Evolutionary conservation across 2,888 invertebrate genomes (phyloP).

Genomic region (Koerneria pararmatus): DNA sequence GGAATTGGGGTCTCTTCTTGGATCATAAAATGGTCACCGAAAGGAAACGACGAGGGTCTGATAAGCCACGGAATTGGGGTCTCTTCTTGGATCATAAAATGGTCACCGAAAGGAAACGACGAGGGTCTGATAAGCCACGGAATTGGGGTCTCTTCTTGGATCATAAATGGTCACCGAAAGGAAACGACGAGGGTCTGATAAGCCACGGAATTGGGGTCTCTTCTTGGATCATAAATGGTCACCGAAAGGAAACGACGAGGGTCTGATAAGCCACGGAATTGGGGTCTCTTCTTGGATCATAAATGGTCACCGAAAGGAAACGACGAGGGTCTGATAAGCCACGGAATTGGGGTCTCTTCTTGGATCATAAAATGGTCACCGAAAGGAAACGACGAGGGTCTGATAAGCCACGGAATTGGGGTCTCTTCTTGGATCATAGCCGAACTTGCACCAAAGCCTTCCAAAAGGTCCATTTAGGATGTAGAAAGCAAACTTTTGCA

Average conservation of each 20-base stretch:
- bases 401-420: slow-evolving; percentile 79
- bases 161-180: too few species aligned
- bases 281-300: too few species aligned
- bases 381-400: slow-evolving; percentile 63
- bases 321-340: too few species aligned
- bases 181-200: too few species aligned
- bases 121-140: slow-evolving; percentile 78
- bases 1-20: slow-evolving; percentile 72
- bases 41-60: too few species aligned
- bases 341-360: too few species aligned
- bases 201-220: too few species aligned
- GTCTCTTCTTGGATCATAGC: slow-evolving; percentile 84
- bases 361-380: slow-evolving; percentile 20
- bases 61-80: too few species aligned
- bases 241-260: slow-evolving; percentile 51
- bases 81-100: neutral
- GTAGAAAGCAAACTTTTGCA: slow-evolving; percentile 81
- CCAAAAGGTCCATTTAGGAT: slow-evolving; percentile 88
- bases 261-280: slow-evolving; percentile 80
- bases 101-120: slow-evolving; percentile 48
- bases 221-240: neutral
- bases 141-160: slow-evolving; percentile 71
- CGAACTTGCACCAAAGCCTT: slow-evolving; percentile 80
- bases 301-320: too few species aligned
- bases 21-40: too few species aligned